Percentiles rank a stretch among this genome's conserved stretches.
Evolutionary conservation across 2,888 invertebrate species (phyloP).

Genomic region (Tortricodes alternella): DNA sequence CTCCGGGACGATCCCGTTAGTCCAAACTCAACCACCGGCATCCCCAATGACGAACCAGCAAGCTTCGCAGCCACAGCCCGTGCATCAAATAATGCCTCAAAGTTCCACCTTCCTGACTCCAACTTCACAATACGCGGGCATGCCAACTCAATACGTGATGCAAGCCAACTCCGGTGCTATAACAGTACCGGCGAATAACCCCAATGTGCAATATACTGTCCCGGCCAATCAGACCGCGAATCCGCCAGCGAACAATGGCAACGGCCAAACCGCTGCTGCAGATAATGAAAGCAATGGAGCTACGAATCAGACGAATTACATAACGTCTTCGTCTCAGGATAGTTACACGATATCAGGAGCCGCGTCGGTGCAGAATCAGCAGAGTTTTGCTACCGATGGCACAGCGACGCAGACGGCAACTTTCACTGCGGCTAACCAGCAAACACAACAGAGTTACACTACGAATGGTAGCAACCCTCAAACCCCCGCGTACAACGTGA

Average conservation of each 20-base stretch:
- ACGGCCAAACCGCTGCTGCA: slow-evolving; percentile 51
- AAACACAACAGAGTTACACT: slow-evolving; percentile 55
- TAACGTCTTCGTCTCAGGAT: slow-evolving; percentile 73
- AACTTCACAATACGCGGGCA: slow-evolving; percentile 62
- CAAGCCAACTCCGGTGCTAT: slow-evolving; percentile 59
- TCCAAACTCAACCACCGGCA: slow-evolving; percentile 63
- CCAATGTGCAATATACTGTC: slow-evolving; percentile 64
- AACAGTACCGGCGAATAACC: slow-evolving; percentile 57
- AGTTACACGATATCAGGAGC: slow-evolving; percentile 52
- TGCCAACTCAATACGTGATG: slow-evolving; percentile 73
- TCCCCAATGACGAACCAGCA: slow-evolving; percentile 60
- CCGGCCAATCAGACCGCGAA: slow-evolving; percentile 53
- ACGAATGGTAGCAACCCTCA: slow-evolving; percentile 54
- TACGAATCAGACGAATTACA: slow-evolving; percentile 66
- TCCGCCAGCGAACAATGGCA: slow-evolving; percentile 55
- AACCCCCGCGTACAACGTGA: slow-evolving; percentile 50
- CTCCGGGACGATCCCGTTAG: slow-evolving; percentile 67
- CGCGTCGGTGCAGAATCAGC: slow-evolving; percentile 38
- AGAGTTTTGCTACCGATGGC: slow-evolving; percentile 57
- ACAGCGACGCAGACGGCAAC: slow-evolving; percentile 52
- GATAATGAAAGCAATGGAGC: slow-evolving; percentile 61
- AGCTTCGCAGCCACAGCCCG: slow-evolving; percentile 55
- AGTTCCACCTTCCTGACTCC: slow-evolving; percentile 64
- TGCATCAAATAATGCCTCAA: slow-evolving; percentile 66
- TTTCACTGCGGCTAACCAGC: slow-evolving; percentile 53